Conservation (phyloP, 2,113 vertebrate genomes). For the Lophotis ruficrista region DNA sequence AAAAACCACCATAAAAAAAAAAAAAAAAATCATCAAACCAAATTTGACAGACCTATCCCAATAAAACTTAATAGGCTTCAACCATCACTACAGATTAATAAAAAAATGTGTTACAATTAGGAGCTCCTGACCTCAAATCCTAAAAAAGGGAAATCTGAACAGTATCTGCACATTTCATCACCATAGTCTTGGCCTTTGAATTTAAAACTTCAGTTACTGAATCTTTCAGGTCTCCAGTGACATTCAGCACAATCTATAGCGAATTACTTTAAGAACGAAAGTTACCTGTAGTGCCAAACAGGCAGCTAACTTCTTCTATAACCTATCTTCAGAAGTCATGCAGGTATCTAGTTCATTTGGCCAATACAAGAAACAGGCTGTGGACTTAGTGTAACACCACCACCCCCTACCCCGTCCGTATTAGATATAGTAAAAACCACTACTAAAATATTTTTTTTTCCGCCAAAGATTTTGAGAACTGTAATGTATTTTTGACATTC, state of each 20-base stretch:
- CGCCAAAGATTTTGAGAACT: neutral
- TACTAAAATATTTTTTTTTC: neutral
- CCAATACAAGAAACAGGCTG: neutral
- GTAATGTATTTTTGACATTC: neutral
- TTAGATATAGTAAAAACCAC: neutral
- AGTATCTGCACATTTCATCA: neutral
- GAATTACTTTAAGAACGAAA: neutral
- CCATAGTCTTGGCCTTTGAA: neutral
- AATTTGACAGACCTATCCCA: neutral
- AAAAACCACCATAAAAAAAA: too few species aligned
- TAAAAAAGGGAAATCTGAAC: neutral
- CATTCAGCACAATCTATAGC: neutral
- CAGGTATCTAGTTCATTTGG: neutral
- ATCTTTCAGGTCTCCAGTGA: neutral
- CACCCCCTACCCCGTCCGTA: accelerated
- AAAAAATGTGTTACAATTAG: neutral
- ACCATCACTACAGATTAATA: neutral
- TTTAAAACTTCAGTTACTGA: neutral
- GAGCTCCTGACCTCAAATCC: neutral
- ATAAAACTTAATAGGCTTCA: neutral
- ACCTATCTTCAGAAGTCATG: neutral
- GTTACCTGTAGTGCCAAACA: neutral
- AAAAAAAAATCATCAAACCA: neutral
- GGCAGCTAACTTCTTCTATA: neutral
- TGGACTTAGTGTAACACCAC: neutral